Evolutionary conservation across 2,113 vertebrate species (phyloP), one percentile per base, ranked within the genome.

Genomic region (Trematomus loennbergii): DNA sequence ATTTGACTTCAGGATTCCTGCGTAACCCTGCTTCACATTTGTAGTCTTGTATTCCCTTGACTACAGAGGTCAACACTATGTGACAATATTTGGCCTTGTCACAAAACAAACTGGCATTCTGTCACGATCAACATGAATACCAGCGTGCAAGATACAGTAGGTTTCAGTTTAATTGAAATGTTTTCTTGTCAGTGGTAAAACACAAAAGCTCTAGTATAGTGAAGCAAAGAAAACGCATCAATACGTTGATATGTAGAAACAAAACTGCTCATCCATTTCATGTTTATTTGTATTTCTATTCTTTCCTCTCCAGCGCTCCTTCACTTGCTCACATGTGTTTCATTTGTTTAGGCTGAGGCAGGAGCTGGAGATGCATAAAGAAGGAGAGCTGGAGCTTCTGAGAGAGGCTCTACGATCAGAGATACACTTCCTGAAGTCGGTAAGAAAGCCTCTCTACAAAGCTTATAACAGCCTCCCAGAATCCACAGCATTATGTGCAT

Each of bases 331-430:
- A 43, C 33, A 1, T 5, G 15, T 15, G 6, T 58, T 57, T 68
- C 15, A n/a, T 83, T 18, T 66, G 29, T 74, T 72, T 84, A 97
- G 97, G 82, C 93, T 98, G 86, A 97, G 95, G 78, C 95, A 94
- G 88, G 96, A 98, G 88, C 88, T 97, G 86, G 95, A 97, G 87
- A 89, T 82, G 75, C 93, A 92, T 79, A 96, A 93, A 91, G 95
- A 94, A 33, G 95, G 94, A 52, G 94, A 94, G 7, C 88, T 96
- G 63, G 92, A 96, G 91, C 94, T 91, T 33, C 88, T 94, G 78
- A 94, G 81, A 12, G 94, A 96, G 78, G 86, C 93, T 20, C 95
- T 97, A 36, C 92, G 91, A 82, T 72, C 92, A 66, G 96, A 98
- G 90, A 91, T 97, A 36, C 94, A 96, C 52, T 76, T 94, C 85